Conservation (phyloP, 1,140 invertebrate genomes). For the Eulimnadia texana region DNA sequence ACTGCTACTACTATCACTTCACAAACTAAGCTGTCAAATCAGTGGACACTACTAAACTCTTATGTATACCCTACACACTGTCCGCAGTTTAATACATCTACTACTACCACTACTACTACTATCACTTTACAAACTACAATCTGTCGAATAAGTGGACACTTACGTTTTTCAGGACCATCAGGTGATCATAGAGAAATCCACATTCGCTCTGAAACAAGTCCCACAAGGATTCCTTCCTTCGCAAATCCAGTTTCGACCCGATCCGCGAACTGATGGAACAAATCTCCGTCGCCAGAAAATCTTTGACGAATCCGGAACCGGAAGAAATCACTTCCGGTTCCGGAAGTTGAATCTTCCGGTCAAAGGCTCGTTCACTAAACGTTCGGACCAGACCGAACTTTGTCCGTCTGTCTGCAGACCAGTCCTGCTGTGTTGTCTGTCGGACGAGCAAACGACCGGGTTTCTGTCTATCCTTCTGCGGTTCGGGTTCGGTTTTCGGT, state of each 20-base stretch:
- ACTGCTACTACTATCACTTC: no score
- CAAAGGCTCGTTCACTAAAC: conserved; percentile 21
- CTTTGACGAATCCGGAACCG: background rate
- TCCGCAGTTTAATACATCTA: no score
- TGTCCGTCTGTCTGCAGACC: background rate
- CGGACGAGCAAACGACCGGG: background rate
- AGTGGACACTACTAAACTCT: no score
- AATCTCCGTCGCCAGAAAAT: background rate
- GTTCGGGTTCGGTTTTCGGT: background rate
- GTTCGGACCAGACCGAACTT: conserved; percentile 19
- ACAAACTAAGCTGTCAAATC: no score
- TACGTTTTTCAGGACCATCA: conserved; percentile 54
- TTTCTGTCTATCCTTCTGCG: background rate
- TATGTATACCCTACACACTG: no score
- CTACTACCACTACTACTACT: no score
- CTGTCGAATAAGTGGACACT: no score
- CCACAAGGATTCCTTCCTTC: conserved; percentile 44
- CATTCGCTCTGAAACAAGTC: conserved; percentile 53
- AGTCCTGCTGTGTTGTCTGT: conserved; percentile 4
- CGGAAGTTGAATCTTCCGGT: conserved; percentile 17
- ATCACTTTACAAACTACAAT: no score
- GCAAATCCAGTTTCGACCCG: conserved; percentile 15
- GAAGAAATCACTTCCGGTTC: conserved; percentile 1
- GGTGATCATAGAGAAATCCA: conserved; percentile 49
- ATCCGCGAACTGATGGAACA: background rate